Conservation (phyloP, 1,140 invertebrate species). For the Dendrolimus punctatus region DNA sequence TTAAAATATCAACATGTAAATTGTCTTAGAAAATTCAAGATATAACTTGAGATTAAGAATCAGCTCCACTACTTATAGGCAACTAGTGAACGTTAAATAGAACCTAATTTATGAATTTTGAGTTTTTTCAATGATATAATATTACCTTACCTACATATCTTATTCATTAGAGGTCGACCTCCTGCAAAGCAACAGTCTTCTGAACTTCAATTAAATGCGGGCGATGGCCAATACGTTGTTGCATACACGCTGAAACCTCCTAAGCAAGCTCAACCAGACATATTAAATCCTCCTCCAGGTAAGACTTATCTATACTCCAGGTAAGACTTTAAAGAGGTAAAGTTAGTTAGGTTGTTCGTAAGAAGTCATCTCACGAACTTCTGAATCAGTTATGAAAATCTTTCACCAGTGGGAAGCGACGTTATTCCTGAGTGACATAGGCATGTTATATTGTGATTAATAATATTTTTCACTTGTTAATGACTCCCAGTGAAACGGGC, state of each 20-base stretch:
- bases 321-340: neutral
- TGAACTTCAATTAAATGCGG: slow-evolving; percentile 55
- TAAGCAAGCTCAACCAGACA: slow-evolving; percentile 56
- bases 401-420: too few species aligned
- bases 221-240: slow-evolving; percentile 58
- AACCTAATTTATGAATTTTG: neutral
- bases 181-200: slow-evolving; percentile 47
- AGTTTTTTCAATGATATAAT: neutral
- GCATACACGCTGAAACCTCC: slow-evolving; percentile 57
- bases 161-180: slow-evolving; percentile 23
- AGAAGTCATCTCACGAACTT: neutral
- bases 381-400: too few species aligned
- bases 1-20: too few species aligned
- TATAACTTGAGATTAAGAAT: too few species aligned
- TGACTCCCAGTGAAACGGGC: too few species aligned
- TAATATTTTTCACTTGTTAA: too few species aligned
- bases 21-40: too few species aligned
- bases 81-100: neutral
- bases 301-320: slow-evolving; percentile 8
- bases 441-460: too few species aligned
- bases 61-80: too few species aligned
- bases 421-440: too few species aligned
- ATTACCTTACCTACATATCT: neutral
- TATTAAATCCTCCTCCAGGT: slow-evolving; percentile 59
- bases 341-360: neutral